Evolutionary conservation across 2,113 vertebrate species (phyloP), one percentile per base, ranked within the genome.

Genomic region (Tursiops truncatus): DNA sequence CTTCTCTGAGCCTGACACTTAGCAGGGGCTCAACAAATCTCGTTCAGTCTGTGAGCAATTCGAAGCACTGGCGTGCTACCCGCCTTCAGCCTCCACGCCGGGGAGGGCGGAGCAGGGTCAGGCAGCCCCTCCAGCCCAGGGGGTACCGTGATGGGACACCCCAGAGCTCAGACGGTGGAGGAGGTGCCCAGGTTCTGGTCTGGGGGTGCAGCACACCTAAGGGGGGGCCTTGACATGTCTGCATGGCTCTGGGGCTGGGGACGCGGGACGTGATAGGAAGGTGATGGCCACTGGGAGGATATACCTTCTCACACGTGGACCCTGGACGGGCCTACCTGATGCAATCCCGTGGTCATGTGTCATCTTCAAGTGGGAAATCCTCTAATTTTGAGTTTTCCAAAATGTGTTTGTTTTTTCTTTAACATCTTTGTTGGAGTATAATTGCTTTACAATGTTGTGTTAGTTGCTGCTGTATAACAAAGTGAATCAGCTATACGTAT

Each of bases 1-100:
- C 89, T 79, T 74, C 67, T 86, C 62, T 68, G 80, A 89, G 44
- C 82, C 67, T 70, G 44, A 77, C 28, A n/a, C n/a, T 74, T 80
- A 70, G 70, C 21, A 63, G n/a, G 62, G 36, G 44, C 73, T 89
- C 53, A 9, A 25, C 68, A 74, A 50, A 67, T 71, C 41, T 65
- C 26, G 1, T 82, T 83, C 36, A 23, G 4, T 56, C 60, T 26
- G 18, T 67, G 71, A 93, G 31, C 26, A n/a, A 20, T 70, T 63
- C 2, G 28, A 3, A 44, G 36, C 36, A 44, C 65, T 38, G 65
- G 90, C 79, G 92, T 68, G 23, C 76, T 5, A 17, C 36, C 63
- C 31, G 13, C 23, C 41, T 23, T 50, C 31, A 33, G 25, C 18
- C 9, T 28, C 91, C 28, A 79, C 3, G 1, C 11, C 3, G 50